Evolutionary conservation across 2,797 vertebrate species (phyloP).

Genomic region (Nannoperca obscura): DNA sequence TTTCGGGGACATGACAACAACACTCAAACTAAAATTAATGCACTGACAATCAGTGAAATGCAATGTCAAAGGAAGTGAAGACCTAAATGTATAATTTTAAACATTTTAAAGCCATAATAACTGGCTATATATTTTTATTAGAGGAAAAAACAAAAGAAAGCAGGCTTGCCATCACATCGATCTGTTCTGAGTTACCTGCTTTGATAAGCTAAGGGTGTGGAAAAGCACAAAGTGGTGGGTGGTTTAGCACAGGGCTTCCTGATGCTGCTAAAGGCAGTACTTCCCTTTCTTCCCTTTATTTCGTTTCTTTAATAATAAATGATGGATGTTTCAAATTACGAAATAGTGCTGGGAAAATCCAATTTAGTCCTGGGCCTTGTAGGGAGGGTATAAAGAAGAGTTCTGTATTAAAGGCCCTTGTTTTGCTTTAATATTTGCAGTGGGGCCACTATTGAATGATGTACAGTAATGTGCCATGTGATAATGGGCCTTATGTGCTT

Average conservation of each 20-base stretch:
- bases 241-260: conserved; percentile 53
- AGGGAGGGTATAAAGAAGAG: conserved; percentile 88
- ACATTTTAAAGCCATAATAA: neutral
- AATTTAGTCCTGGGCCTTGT: conserved; percentile 93
- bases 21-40: neutral
- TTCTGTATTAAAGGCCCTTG: conserved; percentile 78
- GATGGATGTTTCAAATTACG: conserved; percentile 97
- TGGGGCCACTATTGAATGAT: conserved; percentile 89
- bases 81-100: neutral
- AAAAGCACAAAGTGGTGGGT: conserved; percentile 50
- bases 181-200: conserved; percentile 26
- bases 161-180: conserved; percentile 4
- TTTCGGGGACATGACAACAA: neutral
- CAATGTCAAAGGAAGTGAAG: neutral
- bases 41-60: neutral
- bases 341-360: conserved; percentile 92
- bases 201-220: conserved; percentile 40
- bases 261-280: conserved; percentile 72
- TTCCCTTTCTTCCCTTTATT: conserved; percentile 67
- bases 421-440: conserved; percentile 80
- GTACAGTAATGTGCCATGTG: conserved; percentile 88
- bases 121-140: neutral
- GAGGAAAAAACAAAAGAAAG: conserved; percentile 3
- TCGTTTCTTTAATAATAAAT: conserved; percentile 94
- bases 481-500: conserved; percentile 92